Conservation (phyloP, 2,888 invertebrate species). For the Tachina fera region DNA sequence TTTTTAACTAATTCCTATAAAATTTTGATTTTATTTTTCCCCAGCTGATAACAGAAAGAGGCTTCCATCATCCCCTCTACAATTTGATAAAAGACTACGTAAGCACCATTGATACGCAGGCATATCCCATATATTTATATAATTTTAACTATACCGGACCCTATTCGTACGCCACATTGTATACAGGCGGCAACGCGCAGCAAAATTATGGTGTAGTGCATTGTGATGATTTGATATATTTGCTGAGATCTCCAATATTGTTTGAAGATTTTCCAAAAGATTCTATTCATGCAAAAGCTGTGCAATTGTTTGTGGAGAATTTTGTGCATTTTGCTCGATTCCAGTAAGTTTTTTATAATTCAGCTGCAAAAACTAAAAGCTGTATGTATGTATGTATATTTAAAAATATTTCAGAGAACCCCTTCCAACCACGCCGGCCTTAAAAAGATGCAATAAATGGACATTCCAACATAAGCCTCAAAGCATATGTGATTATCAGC, state of each 20-base stretch:
- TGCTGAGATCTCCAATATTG: slow-evolving; percentile 83
- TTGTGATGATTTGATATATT: slow-evolving; percentile 84
- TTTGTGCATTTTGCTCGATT: slow-evolving; percentile 84
- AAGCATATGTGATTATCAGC: slow-evolving; percentile 79
- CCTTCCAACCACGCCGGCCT: background rate
- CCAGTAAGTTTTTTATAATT: slow-evolving; percentile 79
- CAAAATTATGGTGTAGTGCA: slow-evolving; percentile 82
- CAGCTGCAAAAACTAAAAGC: background rate
- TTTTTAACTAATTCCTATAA: background rate
- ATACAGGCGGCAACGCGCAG: slow-evolving; percentile 77
- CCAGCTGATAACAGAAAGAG: slow-evolving; percentile 84
- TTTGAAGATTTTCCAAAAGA: slow-evolving; percentile 80
- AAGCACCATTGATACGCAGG: slow-evolving; percentile 71
- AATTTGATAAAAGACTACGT: slow-evolving; percentile 78
- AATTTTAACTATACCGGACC: slow-evolving; percentile 83
- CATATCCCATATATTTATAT: slow-evolving; percentile 83
- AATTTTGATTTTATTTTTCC: slow-evolving; percentile 7
- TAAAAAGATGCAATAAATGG: slow-evolving; percentile 68
- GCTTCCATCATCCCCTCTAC: slow-evolving; percentile 83
- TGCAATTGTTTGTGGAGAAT: slow-evolving; percentile 81
- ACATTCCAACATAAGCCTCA: slow-evolving; percentile 51
- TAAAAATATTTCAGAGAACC: slow-evolving; percentile 5
- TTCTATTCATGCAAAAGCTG: slow-evolving; percentile 80
- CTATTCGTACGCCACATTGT: slow-evolving; percentile 82
- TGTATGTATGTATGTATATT: background rate